Percentiles rank a stretch among this genome's conserved stretches.
Conservation (phyloP, 2,113 vertebrate species). For the Grantiella picta region DNA sequence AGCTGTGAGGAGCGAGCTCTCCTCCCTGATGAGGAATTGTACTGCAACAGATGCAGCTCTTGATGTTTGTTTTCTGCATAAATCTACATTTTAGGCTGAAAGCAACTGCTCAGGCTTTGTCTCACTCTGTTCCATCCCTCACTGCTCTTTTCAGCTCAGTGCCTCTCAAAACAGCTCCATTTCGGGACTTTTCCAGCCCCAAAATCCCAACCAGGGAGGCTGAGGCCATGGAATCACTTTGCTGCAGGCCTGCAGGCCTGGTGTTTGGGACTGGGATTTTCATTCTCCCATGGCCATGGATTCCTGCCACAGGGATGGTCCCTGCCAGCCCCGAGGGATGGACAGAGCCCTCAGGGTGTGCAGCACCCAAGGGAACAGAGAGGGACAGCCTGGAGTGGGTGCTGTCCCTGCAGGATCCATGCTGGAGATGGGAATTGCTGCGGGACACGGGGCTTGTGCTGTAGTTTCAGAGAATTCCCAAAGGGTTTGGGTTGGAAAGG, state of each 20-base stretch:
- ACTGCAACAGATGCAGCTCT: constrained; percentile 59
- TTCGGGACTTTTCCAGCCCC: neutral
- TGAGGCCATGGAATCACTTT: accelerated
- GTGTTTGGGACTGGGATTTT: no score
- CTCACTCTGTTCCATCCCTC: neutral
- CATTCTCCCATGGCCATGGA: neutral
- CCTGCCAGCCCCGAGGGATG: accelerated
- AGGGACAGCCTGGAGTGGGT: neutral
- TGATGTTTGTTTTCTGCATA: constrained; percentile 56
- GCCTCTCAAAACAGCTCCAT: accelerated
- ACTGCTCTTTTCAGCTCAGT: neutral
- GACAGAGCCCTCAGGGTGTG: neutral
- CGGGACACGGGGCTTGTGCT: no score
- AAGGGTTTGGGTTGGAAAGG: no score
- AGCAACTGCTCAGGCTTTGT: constrained; percentile 11
- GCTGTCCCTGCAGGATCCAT: accelerated
- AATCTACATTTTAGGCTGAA: constrained; percentile 55
- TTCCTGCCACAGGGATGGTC: neutral
- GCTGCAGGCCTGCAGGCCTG: neutral
- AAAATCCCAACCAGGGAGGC: accelerated
- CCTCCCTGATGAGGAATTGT: constrained; percentile 48
- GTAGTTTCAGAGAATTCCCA: no score
- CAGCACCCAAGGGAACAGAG: neutral
- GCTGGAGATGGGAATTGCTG: neutral
- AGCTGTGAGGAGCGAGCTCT: neutral